These are phyloP conservation scores for Chascanopsetta lugubris DNA, from an alignment of 2,113 vertebrate species.

Conservation along the genomic window DNA sequence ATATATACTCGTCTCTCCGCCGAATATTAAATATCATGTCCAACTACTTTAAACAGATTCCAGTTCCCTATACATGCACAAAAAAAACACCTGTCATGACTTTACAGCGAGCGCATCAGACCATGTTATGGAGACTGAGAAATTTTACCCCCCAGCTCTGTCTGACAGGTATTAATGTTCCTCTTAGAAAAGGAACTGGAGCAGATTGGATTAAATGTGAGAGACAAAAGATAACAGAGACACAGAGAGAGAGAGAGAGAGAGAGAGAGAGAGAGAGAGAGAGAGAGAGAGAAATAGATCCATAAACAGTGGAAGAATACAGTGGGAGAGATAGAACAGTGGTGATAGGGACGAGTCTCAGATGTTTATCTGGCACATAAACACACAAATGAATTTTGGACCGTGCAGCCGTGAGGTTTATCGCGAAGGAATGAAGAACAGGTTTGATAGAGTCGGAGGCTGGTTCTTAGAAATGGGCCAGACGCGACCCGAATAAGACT, in stretches of 20 bases:
- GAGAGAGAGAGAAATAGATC: not conserved
- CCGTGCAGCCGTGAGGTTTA: slow-evolving; percentile 23
- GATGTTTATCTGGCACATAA: slow-evolving; percentile 41
- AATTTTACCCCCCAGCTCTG: slow-evolving; percentile 23
- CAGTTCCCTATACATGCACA: not conserved
- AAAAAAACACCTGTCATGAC: slow-evolving; percentile 23
- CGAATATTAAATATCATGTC: not conserved
- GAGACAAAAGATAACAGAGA: not conserved
- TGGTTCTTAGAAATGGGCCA: not conserved
- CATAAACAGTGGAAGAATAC: not conserved
- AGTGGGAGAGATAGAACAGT: not conserved
- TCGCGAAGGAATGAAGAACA: slow-evolving; percentile 35
- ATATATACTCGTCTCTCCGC: not conserved
- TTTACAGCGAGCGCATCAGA: slow-evolving; percentile 12
- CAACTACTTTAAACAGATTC: not conserved
- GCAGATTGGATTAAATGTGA: slow-evolving; percentile 3
- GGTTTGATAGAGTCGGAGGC: not conserved
- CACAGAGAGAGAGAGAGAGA: not conserved
- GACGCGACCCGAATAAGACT: slow-evolving; percentile 24
- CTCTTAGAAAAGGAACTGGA: slow-evolving; percentile 13
- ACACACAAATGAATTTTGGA: slow-evolving; percentile 35
- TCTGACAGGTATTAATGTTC: slow-evolving; percentile 14
- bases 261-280: not conserved
- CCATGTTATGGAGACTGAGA: slow-evolving; percentile 19
- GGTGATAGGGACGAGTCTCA: slow-evolving; percentile 32